These are phyloP conservation scores for Neodon shergylaensis DNA, from an alignment of 2,113 vertebrate species.

Conservation along the genomic window DNA sequence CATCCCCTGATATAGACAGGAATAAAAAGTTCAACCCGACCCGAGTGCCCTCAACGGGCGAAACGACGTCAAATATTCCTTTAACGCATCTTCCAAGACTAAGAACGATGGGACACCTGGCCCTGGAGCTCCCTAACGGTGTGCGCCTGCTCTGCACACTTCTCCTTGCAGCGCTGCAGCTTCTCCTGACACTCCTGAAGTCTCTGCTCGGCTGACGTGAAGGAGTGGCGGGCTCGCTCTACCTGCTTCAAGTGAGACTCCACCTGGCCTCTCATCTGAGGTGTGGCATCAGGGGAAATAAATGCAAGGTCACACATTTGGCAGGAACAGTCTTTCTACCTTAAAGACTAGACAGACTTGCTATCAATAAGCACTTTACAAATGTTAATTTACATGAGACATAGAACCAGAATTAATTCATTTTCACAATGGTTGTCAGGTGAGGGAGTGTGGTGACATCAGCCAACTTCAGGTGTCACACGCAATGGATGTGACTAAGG, in stretches of 20 bases:
- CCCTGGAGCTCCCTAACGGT: conserved; percentile 86
- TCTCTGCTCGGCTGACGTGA: conserved; percentile 83
- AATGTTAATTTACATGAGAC: neutral
- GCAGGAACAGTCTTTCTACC: conserved; percentile 31
- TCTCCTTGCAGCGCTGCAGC: conserved; percentile 82
- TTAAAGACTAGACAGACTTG: conserved; percentile 34
- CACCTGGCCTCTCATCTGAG: conserved; percentile 87
- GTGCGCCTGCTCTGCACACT: conserved; percentile 83
- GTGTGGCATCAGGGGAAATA: conserved; percentile 70
- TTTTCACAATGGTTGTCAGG: conserved; percentile 41
- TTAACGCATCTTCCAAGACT: conserved; percentile 56
- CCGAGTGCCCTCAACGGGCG: conserved; percentile 77
- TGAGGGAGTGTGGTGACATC: neutral
- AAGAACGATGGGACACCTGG: conserved; percentile 85
- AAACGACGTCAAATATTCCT: conserved; percentile 48
- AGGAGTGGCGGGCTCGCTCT: conserved; percentile 82
- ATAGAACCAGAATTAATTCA: neutral
- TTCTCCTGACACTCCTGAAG: conserved; percentile 86
- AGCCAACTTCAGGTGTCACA: neutral
- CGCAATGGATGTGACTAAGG: neutral
- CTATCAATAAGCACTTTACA: neutral
- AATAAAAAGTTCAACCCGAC: neutral
- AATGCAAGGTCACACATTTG: conserved; percentile 74
- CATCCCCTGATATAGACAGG: neutral
- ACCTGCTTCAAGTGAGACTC: conserved; percentile 86